Evolutionary conservation across 2,888 invertebrate species (phyloP).

Genomic region (Torymus auratus): DNA sequence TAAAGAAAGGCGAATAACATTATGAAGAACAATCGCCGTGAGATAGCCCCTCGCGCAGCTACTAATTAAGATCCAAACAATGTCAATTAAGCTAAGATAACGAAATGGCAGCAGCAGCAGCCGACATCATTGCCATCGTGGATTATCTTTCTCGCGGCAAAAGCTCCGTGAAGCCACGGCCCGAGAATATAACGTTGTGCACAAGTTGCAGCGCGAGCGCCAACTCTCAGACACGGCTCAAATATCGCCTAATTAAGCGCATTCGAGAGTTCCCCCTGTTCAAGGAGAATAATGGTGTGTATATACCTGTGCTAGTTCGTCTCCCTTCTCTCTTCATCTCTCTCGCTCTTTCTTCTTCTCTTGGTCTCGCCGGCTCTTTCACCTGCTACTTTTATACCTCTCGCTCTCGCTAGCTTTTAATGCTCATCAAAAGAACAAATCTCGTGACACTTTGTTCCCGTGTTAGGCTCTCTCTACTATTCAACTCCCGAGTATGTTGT

Average conservation of each 20-base stretch:
- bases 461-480: too few species aligned
- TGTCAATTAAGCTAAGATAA: slow-evolving; percentile 40
- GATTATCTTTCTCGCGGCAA: slow-evolving; percentile 47
- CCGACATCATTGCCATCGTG: slow-evolving; percentile 8
- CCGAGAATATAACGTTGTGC: background rate
- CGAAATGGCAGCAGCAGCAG: slow-evolving; percentile 5
- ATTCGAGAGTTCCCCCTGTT: slow-evolving; percentile 67
- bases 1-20: background rate
- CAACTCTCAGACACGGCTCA: slow-evolving; percentile 65
- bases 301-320: slow-evolving; percentile 52
- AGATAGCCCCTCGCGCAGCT: background rate
- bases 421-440: too few species aligned
- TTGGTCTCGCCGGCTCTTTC: too few species aligned
- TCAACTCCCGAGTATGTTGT: too few species aligned
- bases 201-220: slow-evolving; percentile 50
- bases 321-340: background rate
- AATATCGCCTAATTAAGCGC: slow-evolving; percentile 74
- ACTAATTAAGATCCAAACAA: slow-evolving; percentile 38
- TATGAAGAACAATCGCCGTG: slow-evolving; percentile 9
- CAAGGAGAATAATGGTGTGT: slow-evolving; percentile 62
- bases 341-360: background rate
- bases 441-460: too few species aligned
- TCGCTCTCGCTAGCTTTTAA: too few species aligned
- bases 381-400: too few species aligned
- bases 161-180: slow-evolving; percentile 33